phyloP scores from a whole-genome alignment of 1,140 invertebrate species.

The Tyrophagus putrescentiae region DNA sequence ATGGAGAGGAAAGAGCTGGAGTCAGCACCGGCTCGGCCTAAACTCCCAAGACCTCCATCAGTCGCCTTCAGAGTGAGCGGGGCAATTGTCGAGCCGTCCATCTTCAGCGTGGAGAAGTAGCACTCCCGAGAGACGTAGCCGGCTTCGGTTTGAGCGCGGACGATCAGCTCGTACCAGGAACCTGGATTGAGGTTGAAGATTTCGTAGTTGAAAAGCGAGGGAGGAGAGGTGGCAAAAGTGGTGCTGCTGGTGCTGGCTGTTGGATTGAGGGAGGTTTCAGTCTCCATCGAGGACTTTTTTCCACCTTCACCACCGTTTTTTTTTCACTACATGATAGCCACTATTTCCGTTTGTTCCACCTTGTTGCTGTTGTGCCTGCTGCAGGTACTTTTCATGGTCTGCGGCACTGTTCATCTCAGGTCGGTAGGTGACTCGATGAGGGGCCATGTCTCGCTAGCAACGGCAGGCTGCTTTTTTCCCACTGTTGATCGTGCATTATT shows the following conservation, averaged over 20 bases:
- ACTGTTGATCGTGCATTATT: too few relatives aligned
- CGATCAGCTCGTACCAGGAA: constrained; percentile 44
- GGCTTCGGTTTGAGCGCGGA: constrained; percentile 88
- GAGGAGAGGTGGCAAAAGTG: too few relatives aligned
- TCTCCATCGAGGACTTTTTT: too few relatives aligned
- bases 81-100: constrained; percentile 46
- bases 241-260: neutral
- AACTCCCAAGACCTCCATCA: too few relatives aligned
- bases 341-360: constrained; percentile 21
- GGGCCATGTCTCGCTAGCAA: too few relatives aligned
- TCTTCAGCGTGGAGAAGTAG: constrained; percentile 81
- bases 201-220: neutral
- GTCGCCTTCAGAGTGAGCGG: neutral
- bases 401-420: neutral
- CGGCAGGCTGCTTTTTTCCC: too few relatives aligned
- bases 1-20: neutral
- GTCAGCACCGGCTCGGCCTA: too few relatives aligned
- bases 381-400: neutral
- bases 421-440: constrained; percentile 21
- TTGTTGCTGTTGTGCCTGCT: constrained; percentile 26
- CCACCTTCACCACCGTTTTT: too few relatives aligned
- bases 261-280: neutral
- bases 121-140: constrained; percentile 84
- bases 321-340: neutral
- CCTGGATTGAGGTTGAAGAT: constrained; percentile 39